Conservation (phyloP, 2,888 invertebrate species). For the Tipula vernalis region DNA sequence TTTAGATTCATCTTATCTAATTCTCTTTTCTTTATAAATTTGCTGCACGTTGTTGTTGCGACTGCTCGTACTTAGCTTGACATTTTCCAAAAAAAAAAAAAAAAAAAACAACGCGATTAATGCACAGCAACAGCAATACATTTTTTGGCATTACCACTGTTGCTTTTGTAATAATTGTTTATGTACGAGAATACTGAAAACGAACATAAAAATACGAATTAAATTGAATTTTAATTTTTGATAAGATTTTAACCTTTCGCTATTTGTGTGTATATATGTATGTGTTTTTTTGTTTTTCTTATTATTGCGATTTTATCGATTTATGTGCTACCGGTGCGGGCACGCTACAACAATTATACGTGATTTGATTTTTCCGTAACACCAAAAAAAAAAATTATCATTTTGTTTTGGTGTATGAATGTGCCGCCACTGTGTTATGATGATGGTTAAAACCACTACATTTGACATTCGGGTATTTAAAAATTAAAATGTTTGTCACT, state of each 20-base stretch:
- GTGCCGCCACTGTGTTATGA: neutral
- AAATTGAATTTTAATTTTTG: neutral
- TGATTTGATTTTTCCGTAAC: neutral
- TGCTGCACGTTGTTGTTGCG: neutral
- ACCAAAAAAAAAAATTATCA: neutral
- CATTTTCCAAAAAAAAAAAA: neutral
- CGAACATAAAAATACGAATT: neutral
- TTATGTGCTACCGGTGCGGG: neutral
- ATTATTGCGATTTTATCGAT: neutral
- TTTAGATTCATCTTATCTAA: neutral
- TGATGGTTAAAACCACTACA: neutral
- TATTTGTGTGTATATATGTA: neutral
- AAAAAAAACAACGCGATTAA: neutral
- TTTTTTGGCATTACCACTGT: neutral
- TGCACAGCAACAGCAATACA: neutral
- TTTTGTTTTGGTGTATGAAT: neutral
- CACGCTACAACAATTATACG: neutral
- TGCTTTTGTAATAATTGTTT: neutral
- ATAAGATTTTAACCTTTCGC: neutral
- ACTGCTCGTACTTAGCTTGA: neutral
- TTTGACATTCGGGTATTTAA: neutral
- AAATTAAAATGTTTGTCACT: neutral
- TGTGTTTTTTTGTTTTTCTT: neutral
- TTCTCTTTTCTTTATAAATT: neutral
- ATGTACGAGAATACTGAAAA: neutral